Base-by-base conservation (phyloP, 2,797 vertebrate species). In the Pangasius djambal region DNA sequence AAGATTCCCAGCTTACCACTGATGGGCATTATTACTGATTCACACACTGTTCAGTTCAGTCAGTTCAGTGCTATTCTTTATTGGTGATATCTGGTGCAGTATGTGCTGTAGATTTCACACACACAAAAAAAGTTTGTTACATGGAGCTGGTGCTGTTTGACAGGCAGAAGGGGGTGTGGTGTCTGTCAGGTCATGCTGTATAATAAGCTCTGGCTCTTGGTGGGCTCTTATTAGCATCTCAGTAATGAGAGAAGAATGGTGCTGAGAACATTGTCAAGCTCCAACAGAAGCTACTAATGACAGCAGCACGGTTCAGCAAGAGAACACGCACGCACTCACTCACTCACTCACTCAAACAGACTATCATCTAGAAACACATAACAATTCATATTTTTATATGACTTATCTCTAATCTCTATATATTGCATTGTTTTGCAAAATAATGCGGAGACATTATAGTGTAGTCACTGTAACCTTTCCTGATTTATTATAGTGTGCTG, bases 111-210 rank as follows among this genome's bases (percentile, higher is more conserved):
- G 18, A 72, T 52, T 34, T 69, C 15, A 40, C 40, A 40, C 40
- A 40, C 40, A 40, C 40, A 40, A 75, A 6, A 40, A 34, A 55
- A 16, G 44, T 37, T 86, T 63, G 9, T 83, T 50, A 78, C 28
- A 18, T 61, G 34, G 52, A 61, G 70, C 57, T 40, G 50, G 59
- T 70, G n/a, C 37, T 85, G 75, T 88, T 70, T 81, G 75, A 86
- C 40, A 40, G 63, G 31, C 67, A 83, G 34, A 65, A 40, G 9
- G 69, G 31, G 72, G 59, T 25, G 31, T 18, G 5, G 9, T 74
- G 87, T 85, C 57, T 88, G 69, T 84, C 28, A 31, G 63, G 70
- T 48, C 48, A 69, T 75, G 61, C 61, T 88, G 77, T 88, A 34
- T 86, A 86, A 88, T 88, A 55, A 69, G 50, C 63, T 85, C 12